These are phyloP conservation scores for Ophioninae sp. DNA, from an alignment of 2,888 invertebrate species.

Conservation along the genomic window DNA sequence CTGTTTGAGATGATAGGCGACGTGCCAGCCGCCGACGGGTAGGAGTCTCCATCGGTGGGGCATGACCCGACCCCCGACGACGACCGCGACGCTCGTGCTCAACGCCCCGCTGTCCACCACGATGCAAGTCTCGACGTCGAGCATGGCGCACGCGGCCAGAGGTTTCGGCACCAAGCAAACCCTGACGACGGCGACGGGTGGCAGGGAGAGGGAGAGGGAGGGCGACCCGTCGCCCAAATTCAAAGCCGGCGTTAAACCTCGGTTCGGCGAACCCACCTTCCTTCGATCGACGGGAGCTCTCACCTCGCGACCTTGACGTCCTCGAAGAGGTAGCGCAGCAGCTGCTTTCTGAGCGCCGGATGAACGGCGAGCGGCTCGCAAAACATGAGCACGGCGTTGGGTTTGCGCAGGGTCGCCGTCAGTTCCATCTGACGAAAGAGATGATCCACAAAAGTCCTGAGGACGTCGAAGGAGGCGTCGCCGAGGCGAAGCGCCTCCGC, in stretches of 20 bases:
- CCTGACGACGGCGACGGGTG: constrained; percentile 63
- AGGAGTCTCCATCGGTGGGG: constrained; percentile 77
- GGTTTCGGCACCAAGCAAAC: constrained; percentile 80
- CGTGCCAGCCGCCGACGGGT: constrained; percentile 81
- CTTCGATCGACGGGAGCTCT: neutral
- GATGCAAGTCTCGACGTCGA: constrained; percentile 80
- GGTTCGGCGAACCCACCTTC: no score
- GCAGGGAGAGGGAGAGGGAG: neutral
- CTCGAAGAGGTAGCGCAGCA: constrained; percentile 80
- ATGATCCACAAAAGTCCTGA: constrained; percentile 79
- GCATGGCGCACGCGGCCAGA: constrained; percentile 79
- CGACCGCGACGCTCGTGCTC: constrained; percentile 80
- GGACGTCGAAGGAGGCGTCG: constrained; percentile 76
- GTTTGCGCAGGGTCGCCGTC: constrained; percentile 76
- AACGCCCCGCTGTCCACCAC: constrained; percentile 81
- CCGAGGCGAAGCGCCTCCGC: constrained; percentile 77
- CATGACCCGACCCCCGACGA: constrained; percentile 79
- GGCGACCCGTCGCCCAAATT: neutral
- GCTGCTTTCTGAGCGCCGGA: constrained; percentile 77
- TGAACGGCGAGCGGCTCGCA: constrained; percentile 80
- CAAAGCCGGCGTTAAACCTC: neutral
- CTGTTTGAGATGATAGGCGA: constrained; percentile 79
- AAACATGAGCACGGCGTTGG: constrained; percentile 79
- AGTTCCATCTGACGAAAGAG: constrained; percentile 80
- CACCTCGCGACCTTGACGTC: constrained; percentile 80